A percentile compares a stretch with the other conserved stretches of the same genome.
These are phyloP conservation scores for Lacerta agilis DNA, from an alignment of 2,797 vertebrate species.

Conservation along the genomic window DNA sequence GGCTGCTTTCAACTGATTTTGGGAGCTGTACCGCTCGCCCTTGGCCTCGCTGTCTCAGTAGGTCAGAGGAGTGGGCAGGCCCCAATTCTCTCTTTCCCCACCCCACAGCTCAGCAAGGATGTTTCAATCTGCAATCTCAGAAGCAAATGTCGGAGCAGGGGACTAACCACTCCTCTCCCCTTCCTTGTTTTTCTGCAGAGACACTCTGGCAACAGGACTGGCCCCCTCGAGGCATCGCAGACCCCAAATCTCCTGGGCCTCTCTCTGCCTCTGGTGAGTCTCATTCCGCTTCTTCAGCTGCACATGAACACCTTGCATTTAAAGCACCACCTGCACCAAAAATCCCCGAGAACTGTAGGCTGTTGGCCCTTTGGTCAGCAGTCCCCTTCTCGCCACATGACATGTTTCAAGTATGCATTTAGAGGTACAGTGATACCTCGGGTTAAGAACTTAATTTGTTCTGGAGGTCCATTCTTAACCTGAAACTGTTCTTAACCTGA, in stretches of 20 bases:
- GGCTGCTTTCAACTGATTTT: slow-evolving; percentile 30
- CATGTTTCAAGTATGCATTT: not conserved
- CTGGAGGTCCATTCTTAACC: too few relatives aligned
- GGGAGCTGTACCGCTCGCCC: not conserved
- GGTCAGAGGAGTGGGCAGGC: not conserved
- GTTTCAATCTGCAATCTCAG: not conserved
- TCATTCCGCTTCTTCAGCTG: not conserved
- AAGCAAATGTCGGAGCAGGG: not conserved
- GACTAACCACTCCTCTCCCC: not conserved
- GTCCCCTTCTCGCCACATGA: not conserved
- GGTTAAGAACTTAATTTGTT: too few relatives aligned
- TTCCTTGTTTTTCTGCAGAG: slow-evolving; percentile 7
- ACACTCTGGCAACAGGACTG: not conserved
- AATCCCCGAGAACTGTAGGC: too few relatives aligned
- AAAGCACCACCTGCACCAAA: too few relatives aligned
- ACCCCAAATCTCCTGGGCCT: not conserved
- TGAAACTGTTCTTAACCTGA: too few relatives aligned
- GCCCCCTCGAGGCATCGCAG: not conserved
- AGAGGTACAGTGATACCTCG: too few relatives aligned
- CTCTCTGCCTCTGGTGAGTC: slow-evolving; percentile 1
- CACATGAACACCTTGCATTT: too few relatives aligned
- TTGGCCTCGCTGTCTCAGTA: not conserved
- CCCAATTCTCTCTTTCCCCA: not conserved
- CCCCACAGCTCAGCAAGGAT: too few relatives aligned
- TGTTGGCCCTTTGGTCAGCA: not conserved